phyloP scores from a whole-genome alignment of 2,113 vertebrate species.

The Antennarius striatus region DNA sequence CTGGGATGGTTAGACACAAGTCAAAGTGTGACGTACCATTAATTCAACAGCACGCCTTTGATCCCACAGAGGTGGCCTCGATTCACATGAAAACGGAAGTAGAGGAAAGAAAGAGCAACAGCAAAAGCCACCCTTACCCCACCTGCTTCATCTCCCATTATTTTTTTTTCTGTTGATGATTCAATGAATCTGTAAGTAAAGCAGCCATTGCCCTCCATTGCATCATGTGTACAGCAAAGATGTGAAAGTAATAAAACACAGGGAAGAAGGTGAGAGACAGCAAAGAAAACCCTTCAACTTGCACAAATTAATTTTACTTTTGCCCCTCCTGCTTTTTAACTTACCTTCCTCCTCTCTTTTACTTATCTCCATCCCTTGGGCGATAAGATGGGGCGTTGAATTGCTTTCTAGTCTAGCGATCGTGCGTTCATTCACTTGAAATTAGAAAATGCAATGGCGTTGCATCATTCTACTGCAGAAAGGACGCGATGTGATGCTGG shows the following conservation, averaged over 20 bases:
- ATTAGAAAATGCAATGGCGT: constrained; percentile 32
- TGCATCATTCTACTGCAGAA: constrained; percentile 40
- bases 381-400: constrained; percentile 18
- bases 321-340: constrained; percentile 23
- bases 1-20: constrained; percentile 32
- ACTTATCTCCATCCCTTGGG: constrained; percentile 30
- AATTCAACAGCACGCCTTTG: constrained; percentile 57
- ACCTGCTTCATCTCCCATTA: constrained; percentile 38
- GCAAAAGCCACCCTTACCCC: constrained; percentile 9
- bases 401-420: constrained; percentile 25
- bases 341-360: constrained; percentile 11
- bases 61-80: constrained; percentile 42
- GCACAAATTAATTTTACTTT: constrained; percentile 27
- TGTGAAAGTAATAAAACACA: constrained; percentile 51
- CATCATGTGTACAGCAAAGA: constrained; percentile 68
- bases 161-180: constrained; percentile 51
- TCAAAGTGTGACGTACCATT: constrained; percentile 32
- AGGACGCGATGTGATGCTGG: constrained; percentile 9
- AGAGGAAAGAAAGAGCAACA: constrained; percentile 25
- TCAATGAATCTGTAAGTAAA: constrained; percentile 49
- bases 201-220: constrained; percentile 70
- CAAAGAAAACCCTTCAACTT: constrained; percentile 35
- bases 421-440: constrained; percentile 34
- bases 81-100: constrained; percentile 23
- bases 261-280: constrained; percentile 38